Conservation (phyloP, 2,113 vertebrate species). For the Neomonachus schauinslandi region DNA sequence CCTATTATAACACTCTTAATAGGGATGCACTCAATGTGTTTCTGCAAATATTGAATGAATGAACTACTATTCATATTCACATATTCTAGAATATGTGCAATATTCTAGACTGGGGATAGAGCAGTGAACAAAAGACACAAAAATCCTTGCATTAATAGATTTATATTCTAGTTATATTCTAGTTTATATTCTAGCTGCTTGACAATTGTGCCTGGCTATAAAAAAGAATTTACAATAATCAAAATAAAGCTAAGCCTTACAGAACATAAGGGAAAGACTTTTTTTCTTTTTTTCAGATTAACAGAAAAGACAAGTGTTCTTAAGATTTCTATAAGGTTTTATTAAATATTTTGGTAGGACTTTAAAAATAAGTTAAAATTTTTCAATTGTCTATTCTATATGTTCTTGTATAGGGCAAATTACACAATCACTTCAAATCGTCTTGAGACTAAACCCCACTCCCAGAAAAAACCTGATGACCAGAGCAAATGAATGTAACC, state of each 20-base stretch:
- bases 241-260: background rate
- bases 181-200: background rate
- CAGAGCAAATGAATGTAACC: background rate
- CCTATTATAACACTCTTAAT: background rate
- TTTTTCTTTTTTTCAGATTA: background rate
- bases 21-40: background rate
- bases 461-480: background rate
- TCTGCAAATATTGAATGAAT: background rate
- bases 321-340: background rate
- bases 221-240: background rate
- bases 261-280: background rate
- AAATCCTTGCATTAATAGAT: background rate
- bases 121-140: background rate
- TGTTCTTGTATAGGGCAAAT: background rate
- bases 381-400: background rate
- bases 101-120: background rate
- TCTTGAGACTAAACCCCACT: background rate
- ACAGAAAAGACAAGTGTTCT: background rate
- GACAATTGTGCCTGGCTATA: background rate
- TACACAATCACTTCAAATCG: background rate
- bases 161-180: background rate
- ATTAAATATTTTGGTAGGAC: background rate
- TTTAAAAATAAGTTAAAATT: background rate
- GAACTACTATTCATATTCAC: background rate
- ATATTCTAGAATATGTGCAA: background rate